These are phyloP conservation scores for Acrocephalus kingi DNA, from an alignment of 2,113 vertebrate genomes.

Conservation along the genomic window DNA sequence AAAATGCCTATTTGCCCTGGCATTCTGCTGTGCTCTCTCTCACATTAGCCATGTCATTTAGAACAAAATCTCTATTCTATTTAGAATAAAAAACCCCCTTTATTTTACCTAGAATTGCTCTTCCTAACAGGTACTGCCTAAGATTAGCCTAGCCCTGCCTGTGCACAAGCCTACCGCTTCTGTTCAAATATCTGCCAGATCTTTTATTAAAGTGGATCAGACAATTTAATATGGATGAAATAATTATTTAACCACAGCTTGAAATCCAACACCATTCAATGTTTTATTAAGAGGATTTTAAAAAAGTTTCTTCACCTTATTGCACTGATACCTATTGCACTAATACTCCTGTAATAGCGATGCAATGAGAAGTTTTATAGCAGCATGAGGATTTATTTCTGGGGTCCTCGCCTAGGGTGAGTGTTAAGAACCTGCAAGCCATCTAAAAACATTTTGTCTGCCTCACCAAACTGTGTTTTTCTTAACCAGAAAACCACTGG, in stretches of 20 bases:
- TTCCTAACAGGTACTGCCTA: background rate
- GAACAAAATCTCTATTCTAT: background rate
- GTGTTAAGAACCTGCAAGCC: background rate
- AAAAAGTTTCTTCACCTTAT: background rate
- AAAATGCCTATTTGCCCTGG: fast-evolving
- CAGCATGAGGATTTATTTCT: background rate
- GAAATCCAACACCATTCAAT: background rate
- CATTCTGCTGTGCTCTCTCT: background rate
- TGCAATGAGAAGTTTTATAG: background rate
- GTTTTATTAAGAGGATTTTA: background rate
- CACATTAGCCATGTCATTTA: background rate
- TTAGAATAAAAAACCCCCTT: background rate
- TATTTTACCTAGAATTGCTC: background rate
- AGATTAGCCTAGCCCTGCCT: background rate
- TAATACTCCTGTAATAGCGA: background rate
- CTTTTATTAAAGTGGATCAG: background rate
- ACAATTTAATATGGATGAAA: background rate
- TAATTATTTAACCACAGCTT: background rate
- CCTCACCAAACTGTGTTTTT: background rate
- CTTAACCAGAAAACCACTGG: background rate
- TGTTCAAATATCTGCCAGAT: background rate
- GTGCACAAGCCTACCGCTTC: background rate
- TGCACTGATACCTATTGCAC: background rate
- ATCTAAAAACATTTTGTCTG: background rate
- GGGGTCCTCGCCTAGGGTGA: background rate